Evolutionary conservation across 1,140 invertebrate genomes (phyloP), one percentile per base, ranked within the genome.

Genomic region (Chrysomallon squamiferum): DNA sequence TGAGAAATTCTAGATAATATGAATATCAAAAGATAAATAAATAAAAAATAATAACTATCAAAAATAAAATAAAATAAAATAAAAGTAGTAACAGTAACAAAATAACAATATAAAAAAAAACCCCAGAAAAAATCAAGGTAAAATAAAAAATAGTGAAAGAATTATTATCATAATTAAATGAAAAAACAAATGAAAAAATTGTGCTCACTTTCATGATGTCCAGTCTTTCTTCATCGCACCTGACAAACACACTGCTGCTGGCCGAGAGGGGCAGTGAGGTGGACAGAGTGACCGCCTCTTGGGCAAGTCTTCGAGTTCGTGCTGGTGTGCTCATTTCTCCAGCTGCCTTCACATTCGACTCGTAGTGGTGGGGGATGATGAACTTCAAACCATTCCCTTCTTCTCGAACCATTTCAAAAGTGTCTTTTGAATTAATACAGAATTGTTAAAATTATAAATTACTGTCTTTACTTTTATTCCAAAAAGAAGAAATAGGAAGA

Each of bases 241-340:
- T 89, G 58, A 98, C 95, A 89, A 98, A 98, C 52, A 98, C 95
- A 71, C 93, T 94, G 79, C 94, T 96, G 81, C 93, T 95, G 75
- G 93, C 95, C 25, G 95, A 96, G 22, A 98, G 89, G 59, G 96
- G 96, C 68, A 98, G 87, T 58, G 93, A 93, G 59, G 94, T 96
- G 52, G 94, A 95, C n/a, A 98, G 88, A 13, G 95, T 97, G 30
- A 96, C 95, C 62, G 95, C 92, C 87, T 98, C 96, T 86, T 98
- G 96, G 29, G 96, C 96, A 20, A 98, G 89, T 20, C 96, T 89
- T 85, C 96, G 95, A 65, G 96, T 93, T 66, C 96, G 88, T 11
- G 92, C 90, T 20, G 93, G 92, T 85, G 94, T 93, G 57, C 79
- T 84, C 66, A 93, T 89, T 76, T 94, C 93, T 35, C 93, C 93